Conservation (phyloP, 2,888 invertebrate genomes). For the Augiades crinisus region DNA sequence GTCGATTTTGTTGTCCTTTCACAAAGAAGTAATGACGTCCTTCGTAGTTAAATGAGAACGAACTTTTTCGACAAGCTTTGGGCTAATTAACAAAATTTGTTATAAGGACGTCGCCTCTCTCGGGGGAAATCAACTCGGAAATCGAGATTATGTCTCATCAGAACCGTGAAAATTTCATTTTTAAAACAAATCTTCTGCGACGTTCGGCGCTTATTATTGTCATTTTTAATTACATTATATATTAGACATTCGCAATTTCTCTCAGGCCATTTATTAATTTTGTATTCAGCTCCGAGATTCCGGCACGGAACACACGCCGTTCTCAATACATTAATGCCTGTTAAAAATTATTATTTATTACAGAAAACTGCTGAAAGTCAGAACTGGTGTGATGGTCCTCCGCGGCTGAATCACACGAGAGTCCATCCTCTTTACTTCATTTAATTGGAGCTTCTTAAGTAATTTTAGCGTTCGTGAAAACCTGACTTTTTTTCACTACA, state of each 20-base stretch:
- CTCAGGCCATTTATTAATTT: too few relatives aligned
- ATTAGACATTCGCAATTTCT: neutral
- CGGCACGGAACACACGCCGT: too few relatives aligned
- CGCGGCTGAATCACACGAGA: too few relatives aligned
- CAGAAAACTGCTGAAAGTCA: too few relatives aligned
- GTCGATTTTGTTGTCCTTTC: neutral
- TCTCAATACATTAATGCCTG: too few relatives aligned
- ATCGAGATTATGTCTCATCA: constrained; percentile 13
- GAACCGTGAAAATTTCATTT: constrained; percentile 8
- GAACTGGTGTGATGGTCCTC: too few relatives aligned
- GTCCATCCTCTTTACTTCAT: too few relatives aligned
- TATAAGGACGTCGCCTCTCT: neutral
- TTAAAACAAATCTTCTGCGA: neutral
- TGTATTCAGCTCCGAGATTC: too few relatives aligned
- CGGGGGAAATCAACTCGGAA: constrained; percentile 15
- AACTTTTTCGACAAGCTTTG: constrained; percentile 7
- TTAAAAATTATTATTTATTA: too few relatives aligned
- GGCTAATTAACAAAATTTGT: constrained; percentile 18
- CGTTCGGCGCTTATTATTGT: neutral
- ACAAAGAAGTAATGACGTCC: neutral
- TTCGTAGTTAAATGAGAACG: constrained; percentile 5
- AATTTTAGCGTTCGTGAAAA: too few relatives aligned
- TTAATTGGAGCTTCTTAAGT: too few relatives aligned
- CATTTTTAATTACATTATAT: neutral
- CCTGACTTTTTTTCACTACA: too few relatives aligned